A percentile compares a stretch with the other conserved stretches of the same genome.
These are phyloP conservation scores for Limonius californicus DNA, from an alignment of 1,140 invertebrate species.

Conservation along the genomic window DNA sequence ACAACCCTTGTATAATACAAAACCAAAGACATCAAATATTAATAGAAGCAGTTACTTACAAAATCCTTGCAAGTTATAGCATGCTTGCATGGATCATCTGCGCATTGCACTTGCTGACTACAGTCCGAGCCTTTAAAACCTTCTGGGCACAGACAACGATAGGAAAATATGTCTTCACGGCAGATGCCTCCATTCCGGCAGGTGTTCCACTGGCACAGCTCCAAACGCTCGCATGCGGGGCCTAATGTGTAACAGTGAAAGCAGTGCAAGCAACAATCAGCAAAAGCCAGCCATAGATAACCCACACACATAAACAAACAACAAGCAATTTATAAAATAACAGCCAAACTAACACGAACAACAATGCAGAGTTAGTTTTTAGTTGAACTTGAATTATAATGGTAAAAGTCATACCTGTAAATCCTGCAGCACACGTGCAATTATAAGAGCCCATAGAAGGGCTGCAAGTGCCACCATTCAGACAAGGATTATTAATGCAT, in stretches of 20 bases:
- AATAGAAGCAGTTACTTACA: conserved; percentile 53
- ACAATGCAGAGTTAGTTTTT: no score
- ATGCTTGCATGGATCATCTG: conserved; percentile 55
- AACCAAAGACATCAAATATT: no score
- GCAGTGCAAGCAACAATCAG: conserved; percentile 20
- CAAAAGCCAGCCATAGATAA: conserved; percentile 3
- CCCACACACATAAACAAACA: background rate
- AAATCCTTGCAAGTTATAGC: conserved; percentile 56
- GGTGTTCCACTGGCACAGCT: conserved; percentile 48
- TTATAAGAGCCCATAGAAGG: conserved; percentile 55
- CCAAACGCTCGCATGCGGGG: conserved; percentile 56
- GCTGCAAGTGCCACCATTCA: conserved; percentile 59
- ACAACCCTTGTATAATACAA: no score
- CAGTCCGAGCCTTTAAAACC: conserved; percentile 57
- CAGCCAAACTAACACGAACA: background rate
- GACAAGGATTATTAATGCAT: conserved; percentile 59
- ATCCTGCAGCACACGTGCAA: conserved; percentile 68
- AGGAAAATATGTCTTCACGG: conserved; percentile 45
- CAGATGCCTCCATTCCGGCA: conserved; percentile 62
- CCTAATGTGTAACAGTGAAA: conserved; percentile 54
- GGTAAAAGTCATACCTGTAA: conserved; percentile 60
- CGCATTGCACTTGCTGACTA: conserved; percentile 49
- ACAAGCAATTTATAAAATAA: background rate
- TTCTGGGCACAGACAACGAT: conserved; percentile 51
- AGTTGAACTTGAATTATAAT: no score